These are phyloP conservation scores for Catharus minimus DNA, from an alignment of 2,113 vertebrate species.

Conservation along the genomic window DNA sequence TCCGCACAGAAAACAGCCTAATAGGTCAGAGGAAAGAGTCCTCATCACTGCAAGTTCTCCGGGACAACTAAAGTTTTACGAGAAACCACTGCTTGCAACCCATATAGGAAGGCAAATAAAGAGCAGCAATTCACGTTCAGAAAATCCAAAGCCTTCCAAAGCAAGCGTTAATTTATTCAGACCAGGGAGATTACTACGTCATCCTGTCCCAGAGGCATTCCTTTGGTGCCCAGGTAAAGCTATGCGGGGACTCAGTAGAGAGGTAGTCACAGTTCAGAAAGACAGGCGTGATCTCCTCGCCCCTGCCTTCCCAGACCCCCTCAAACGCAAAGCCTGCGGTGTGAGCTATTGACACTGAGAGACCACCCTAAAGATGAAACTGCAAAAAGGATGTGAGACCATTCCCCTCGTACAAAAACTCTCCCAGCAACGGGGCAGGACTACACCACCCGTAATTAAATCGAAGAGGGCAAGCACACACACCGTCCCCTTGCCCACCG, in stretches of 20 bases:
- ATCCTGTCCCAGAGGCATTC: neutral
- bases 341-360: accelerated
- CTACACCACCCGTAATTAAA: neutral
- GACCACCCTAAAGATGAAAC: neutral
- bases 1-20: neutral
- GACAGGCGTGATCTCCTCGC: neutral
- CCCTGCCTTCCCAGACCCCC: neutral
- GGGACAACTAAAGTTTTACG: neutral
- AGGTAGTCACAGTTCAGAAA: neutral
- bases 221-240: neutral
- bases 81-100: neutral
- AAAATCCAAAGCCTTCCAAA: neutral
- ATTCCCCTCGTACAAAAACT: neutral
- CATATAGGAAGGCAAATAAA: neutral
- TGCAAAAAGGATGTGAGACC: neutral
- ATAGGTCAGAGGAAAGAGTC: neutral
- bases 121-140: neutral
- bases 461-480: accelerated
- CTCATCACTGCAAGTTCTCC: neutral
- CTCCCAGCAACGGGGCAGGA: neutral
- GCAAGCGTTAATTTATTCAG: neutral
- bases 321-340: accelerated
- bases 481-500: accelerated
- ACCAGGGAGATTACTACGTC: neutral
- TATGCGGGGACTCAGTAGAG: accelerated